Base-by-base conservation (phyloP, 2,113 vertebrate genomes). In the Calyptommatus sinebrachiatus region DNA sequence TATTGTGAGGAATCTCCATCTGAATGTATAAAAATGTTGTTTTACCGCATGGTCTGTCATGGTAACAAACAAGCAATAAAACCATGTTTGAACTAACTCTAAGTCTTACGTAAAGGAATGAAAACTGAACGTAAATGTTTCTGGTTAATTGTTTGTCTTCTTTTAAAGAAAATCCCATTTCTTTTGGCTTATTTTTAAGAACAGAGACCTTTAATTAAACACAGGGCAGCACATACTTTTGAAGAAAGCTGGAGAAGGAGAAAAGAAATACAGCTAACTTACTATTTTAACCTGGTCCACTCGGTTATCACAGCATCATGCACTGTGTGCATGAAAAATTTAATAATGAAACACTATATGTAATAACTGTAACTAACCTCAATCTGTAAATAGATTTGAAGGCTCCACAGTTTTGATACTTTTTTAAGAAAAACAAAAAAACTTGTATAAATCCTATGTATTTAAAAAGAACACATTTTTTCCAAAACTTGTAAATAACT, bases 331-430 rank as follows among this genome's bases (percentile, higher is more conserved):
- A 90, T 79, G 87, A 87, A 85, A 73, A 83, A 89, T 48, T 65
- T 75, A 86, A 79, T 87, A 82, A 78, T 67, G 83, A 74, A 81
- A 78, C 91, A 88, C 83, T 77, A 91, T 85, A 86, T 93, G 84
- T 92, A 92, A 72, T 88, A 93, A 84, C 87, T 94, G 87, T 87
- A 90, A 88, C 85, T 94, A 93, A 94, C 91, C 90, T 73, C 86
- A 14, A 28, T 90, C 89, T 94, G 94, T 95, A 91, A 91, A 92
- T 94, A 95, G 87, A 92, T 94, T 93, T 94, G 92, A 87, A 92
- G 90, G 89, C 82, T 91, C 86, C 88, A 91, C 91, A 87, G 77
- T 95, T 95, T 95, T 95, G 94, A 95, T 95, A 95, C 93, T 95
- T 95, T 95, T 94, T 88, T 94, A 91, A 93, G 90, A 85, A 78